A percentile compares a stretch with the other conserved stretches of the same genome.
Conservation (phyloP, 1,140 invertebrate genomes). For the Drosophila bifasciata region DNA sequence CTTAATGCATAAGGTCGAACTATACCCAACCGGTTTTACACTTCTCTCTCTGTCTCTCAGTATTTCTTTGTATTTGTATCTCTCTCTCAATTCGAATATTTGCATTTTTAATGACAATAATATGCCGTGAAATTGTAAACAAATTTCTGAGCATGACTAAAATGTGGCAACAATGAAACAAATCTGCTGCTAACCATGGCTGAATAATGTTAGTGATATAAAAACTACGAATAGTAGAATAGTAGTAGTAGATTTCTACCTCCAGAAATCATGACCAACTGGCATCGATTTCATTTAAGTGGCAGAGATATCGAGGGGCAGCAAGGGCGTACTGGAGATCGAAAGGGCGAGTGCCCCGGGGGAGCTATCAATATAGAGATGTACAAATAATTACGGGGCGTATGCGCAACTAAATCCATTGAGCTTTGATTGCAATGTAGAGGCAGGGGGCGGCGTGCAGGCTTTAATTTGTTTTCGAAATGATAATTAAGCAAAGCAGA, state of each 20-base stretch:
- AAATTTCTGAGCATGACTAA: conserved; percentile 50
- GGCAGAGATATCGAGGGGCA: not conserved
- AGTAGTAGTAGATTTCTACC: conserved; percentile 15
- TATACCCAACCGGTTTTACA: conserved; percentile 57
- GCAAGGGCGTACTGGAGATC: not conserved
- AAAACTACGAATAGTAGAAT: too few species aligned
- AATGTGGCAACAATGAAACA: conserved; percentile 42
- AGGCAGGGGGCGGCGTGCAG: not conserved
- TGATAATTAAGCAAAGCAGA: conserved; percentile 28
- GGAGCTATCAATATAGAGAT: too few species aligned
- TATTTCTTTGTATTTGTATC: too few species aligned
- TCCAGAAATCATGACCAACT: conserved; percentile 45
- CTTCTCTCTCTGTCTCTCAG: conserved; percentile 22
- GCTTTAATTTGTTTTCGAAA: conserved; percentile 37
- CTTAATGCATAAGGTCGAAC: conserved; percentile 74
- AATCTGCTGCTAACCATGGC: conserved; percentile 43
- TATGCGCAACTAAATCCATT: conserved; percentile 56
- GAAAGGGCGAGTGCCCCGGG: not conserved
- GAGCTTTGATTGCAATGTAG: conserved; percentile 29
- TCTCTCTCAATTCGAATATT: conserved; percentile 52
- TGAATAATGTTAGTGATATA: conserved; percentile 39
- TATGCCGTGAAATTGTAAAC: conserved; percentile 79
- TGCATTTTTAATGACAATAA: conserved; percentile 77
- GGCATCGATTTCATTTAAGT: conserved; percentile 40
- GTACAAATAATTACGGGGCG: conserved; percentile 34